Evolutionary conservation across 2,797 vertebrate genomes (phyloP).

Genomic region (Tapera naevia): DNA sequence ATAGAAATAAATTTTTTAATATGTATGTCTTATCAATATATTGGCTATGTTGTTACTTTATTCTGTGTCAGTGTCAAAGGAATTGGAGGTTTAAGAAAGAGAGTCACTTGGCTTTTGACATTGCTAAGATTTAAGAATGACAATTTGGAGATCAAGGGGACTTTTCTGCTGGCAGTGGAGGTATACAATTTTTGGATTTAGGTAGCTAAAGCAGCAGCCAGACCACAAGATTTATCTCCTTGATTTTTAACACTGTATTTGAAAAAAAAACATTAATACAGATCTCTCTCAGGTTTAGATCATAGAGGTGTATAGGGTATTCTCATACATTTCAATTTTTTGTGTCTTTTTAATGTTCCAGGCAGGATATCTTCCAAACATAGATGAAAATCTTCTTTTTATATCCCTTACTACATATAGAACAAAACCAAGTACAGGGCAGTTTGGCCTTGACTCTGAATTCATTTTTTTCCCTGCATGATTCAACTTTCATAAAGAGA

Average conservation of each 20-base stretch:
- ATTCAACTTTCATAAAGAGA: not conserved
- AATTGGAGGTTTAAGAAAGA: not conserved
- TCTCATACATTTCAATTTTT: not conserved
- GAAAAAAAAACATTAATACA: not conserved
- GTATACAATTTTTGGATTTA: constrained; percentile 48
- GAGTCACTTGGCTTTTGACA: not conserved
- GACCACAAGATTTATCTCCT: not conserved
- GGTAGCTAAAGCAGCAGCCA: not conserved
- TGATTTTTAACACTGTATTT: constrained; percentile 1
- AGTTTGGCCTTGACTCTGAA: not conserved
- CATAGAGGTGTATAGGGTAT: not conserved
- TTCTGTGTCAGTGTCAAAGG: not conserved
- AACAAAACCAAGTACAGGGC: not conserved
- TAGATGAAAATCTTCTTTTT: not conserved
- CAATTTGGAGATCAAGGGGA: constrained; percentile 36
- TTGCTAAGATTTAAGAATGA: not conserved
- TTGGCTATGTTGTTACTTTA: not conserved
- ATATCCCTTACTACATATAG: not conserved
- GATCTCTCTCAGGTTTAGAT: not conserved
- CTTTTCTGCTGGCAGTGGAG: not conserved
- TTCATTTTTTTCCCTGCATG: not conserved
- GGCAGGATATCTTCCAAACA: not conserved
- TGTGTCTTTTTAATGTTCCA: not conserved
- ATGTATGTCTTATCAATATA: not conserved
- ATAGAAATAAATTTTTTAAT: not conserved